Evolutionary conservation across 2,888 invertebrate genomes (phyloP).

Genomic region (Lycaena phlaeas): DNA sequence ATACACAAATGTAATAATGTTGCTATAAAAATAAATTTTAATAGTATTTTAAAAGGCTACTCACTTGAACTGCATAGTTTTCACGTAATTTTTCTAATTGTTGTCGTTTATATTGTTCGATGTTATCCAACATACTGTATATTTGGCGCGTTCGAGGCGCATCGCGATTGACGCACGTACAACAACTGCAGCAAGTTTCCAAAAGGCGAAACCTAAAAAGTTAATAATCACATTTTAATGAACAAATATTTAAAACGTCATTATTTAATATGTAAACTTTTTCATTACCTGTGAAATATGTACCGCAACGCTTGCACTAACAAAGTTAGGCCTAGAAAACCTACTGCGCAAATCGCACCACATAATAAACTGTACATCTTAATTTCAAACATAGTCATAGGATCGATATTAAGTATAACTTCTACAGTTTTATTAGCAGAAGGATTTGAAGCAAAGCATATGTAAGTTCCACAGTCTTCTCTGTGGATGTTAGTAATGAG

Average conservation of each 20-base stretch:
- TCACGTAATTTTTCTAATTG: slow-evolving; percentile 91
- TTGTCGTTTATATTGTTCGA: slow-evolving; percentile 91
- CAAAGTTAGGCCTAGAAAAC: slow-evolving; percentile 85
- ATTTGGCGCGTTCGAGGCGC: slow-evolving; percentile 88
- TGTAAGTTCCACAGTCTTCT: slow-evolving; percentile 88
- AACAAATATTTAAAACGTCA: too few species aligned
- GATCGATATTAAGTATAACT: slow-evolving; percentile 87
- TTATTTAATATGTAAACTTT: too few species aligned
- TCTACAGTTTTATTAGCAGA: slow-evolving; percentile 84
- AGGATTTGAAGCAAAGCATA: slow-evolving; percentile 89
- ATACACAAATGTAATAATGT: background rate
- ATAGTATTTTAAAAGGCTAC: slow-evolving; percentile 16
- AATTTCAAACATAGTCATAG: slow-evolving; percentile 86
- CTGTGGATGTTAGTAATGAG: slow-evolving; percentile 80
- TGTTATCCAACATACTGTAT: slow-evolving; percentile 89
- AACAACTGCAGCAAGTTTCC: slow-evolving; percentile 85
- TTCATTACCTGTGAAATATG: slow-evolving; percentile 79
- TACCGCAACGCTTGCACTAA: slow-evolving; percentile 83
- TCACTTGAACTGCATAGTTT: slow-evolving; percentile 91
- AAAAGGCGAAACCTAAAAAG: slow-evolving; percentile 78
- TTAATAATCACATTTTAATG: too few species aligned
- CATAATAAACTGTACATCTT: slow-evolving; percentile 88
- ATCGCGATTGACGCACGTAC: slow-evolving; percentile 78
- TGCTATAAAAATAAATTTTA: background rate
- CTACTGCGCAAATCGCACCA: slow-evolving; percentile 84